Conservation (phyloP, 1,140 invertebrate species). For the Thereuonema tuberculata region DNA sequence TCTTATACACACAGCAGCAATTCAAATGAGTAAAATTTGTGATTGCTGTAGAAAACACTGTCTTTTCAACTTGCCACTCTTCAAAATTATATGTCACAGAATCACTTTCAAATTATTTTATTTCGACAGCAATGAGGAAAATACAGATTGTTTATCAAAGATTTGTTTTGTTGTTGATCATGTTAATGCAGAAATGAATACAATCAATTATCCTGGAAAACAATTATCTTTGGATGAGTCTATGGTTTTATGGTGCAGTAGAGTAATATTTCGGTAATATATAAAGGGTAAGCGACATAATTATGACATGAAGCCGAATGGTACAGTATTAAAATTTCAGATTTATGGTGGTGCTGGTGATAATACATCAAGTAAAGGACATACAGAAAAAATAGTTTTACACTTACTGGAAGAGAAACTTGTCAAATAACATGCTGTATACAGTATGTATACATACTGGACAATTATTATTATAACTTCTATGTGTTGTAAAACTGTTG, state of each 20-base stretch:
- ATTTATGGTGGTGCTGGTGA: too few species aligned
- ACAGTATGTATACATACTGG: too few species aligned
- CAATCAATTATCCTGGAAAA: neutral
- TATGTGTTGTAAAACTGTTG: constrained; percentile 17
- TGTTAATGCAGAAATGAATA: neutral
- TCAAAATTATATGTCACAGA: too few species aligned
- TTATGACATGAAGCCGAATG: neutral
- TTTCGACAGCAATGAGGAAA: neutral
- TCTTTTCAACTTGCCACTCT: too few species aligned
- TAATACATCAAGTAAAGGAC: neutral
- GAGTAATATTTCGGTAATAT: neutral
- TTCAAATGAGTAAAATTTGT: neutral
- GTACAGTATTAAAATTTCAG: neutral
- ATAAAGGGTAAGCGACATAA: neutral
- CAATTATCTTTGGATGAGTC: neutral
- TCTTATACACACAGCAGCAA: neutral
- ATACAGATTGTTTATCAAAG: neutral
- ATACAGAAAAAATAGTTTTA: neutral
- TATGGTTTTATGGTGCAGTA: neutral
- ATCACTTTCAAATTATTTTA: too few species aligned
- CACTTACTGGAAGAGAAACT: neutral
- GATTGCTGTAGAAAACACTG: neutral
- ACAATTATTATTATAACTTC: neutral
- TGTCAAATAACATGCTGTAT: neutral
- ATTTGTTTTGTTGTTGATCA: too few species aligned